Base-by-base conservation (phyloP, 2,113 vertebrate species). In the Petaurus breviceps region DNA sequence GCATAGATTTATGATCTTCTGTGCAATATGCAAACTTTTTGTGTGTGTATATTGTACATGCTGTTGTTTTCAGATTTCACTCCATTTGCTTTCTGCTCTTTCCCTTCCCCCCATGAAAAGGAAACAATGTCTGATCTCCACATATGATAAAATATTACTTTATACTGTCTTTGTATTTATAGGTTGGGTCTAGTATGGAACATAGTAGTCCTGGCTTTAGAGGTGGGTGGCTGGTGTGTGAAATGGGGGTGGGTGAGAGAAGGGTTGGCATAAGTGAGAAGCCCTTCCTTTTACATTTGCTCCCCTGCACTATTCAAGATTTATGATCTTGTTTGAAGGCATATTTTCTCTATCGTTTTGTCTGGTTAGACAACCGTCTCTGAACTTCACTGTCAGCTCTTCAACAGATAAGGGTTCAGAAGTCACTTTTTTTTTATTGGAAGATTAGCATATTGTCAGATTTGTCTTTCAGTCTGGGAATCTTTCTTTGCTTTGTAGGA, bases 21-120 rank as follows among this genome's bases (percentile, higher is more conserved):
- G 98, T 99, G 99, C 99, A 99, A 98, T 99, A 99, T 99, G 99
- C 99, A 99, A 99, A 99, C 99, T 99, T 99, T 99, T 97, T 93
- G 91, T 96, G 90, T 98, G 96, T 97, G 96, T 24, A 94, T 97
- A 93, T 84, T 94, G 93, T 98, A 96, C 98, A 94, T 49, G 95
- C 98, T 98, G 97, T 97, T 98, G 94, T 98, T 97, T 98, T 98
- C 98, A 98, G 97, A 98, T 98, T 98, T 96, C 96, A 96, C 92
- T 94, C 92, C 94, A 97, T 98, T 97, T 97, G 91, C 95, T 98
- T 97, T 97, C 95, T 97, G 94, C 93, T 93, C 93, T 97, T 96
- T 43, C 95, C 97, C 43, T 61, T 24, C 95, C 37, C 68, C 89
- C 49, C 93, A 93, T 97, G 94, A 96, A 95, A 98, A 97, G 95